Evolutionary conservation across 2,888 invertebrate genomes (phyloP).

Genomic region (Erannis defoliaria): DNA sequence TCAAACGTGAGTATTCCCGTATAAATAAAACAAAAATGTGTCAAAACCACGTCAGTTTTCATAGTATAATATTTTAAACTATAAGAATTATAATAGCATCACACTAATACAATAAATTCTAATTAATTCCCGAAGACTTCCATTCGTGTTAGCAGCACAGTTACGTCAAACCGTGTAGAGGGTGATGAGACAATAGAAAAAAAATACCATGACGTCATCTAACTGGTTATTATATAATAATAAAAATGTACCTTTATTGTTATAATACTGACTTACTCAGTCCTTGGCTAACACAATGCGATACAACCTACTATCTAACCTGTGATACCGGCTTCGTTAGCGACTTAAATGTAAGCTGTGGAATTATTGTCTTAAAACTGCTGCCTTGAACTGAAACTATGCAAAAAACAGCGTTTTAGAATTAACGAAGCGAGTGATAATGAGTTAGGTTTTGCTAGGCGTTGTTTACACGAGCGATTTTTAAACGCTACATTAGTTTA

Average conservation of each 20-base stretch:
- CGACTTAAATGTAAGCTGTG: not conserved
- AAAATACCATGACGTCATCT: not conserved
- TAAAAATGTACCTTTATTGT: constrained; percentile 2
- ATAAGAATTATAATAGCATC: too few species aligned
- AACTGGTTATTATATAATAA: constrained; percentile 19
- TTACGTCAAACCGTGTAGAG: not conserved
- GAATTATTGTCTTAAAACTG: not conserved
- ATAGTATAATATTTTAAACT: too few species aligned
- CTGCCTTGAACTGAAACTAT: constrained; percentile 21
- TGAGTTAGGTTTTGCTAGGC: constrained; percentile 1
- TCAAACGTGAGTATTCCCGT: too few species aligned
- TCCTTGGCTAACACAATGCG: constrained; percentile 17
- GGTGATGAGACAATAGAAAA: too few species aligned
- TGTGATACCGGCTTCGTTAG: not conserved
- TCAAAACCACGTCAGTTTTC: too few species aligned
- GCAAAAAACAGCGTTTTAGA: constrained; percentile 15
- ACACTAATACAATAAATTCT: too few species aligned
- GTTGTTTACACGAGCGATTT: constrained; percentile 1
- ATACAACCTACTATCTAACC: not conserved
- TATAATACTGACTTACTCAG: constrained; percentile 2
- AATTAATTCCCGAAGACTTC: too few species aligned
- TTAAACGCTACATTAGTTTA: not conserved
- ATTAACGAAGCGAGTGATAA: constrained; percentile 16
- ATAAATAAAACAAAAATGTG: too few species aligned
- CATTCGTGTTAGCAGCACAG: too few species aligned